Base-by-base conservation (phyloP, 2,113 vertebrate genomes). In the Alethe castanea region DNA sequence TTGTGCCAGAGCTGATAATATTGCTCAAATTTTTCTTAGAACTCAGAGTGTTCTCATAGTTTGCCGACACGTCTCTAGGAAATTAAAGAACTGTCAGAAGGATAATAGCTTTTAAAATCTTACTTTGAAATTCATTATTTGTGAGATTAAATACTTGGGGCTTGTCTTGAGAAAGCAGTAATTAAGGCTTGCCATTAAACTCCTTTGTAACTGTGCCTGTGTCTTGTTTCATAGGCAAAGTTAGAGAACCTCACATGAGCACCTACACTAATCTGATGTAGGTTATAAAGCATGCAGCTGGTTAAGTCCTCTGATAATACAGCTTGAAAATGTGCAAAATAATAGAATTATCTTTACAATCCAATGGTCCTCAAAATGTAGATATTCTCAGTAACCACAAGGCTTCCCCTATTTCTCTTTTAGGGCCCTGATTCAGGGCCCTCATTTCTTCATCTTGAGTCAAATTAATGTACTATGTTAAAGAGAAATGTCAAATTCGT, bases 401-500 rank as follows among this genome's bases (percentile, higher is more conserved):
- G 23, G 40, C 8, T 84, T 84, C 10, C 12, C 9, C 1, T 26
- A 5, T 48, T 83, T 84, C 14, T 78, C 47, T 57, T 29, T 59
- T 29, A 45, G 44, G 33, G 4, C 8, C 5, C 47, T 54, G 35
- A 52, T 70, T 50, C 42, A 54, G 52, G 48, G 74, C 12, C 13
- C 38, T 7, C 29, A 29, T 54, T 85, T 80, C 19, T 72, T 88
- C 11, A 12, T 3, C 33, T 26, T 52, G 20, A 52, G 16, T 80
- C 15, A 61, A 0, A 0, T 61, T 79, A 67, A 67, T 31, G 7
- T 57, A 6, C 6, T 8, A 18, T 14, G 36, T 9, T 3, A 38
- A 85, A 74, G 40, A 64, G 35, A 90, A 71, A 59, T 29, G 1
- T 7, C 9, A 72, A 71, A 86, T 28, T 56, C 14, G 26, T 26